Base-by-base conservation (phyloP, 1,140 invertebrate species). In the Drosophila pachea region DNA sequence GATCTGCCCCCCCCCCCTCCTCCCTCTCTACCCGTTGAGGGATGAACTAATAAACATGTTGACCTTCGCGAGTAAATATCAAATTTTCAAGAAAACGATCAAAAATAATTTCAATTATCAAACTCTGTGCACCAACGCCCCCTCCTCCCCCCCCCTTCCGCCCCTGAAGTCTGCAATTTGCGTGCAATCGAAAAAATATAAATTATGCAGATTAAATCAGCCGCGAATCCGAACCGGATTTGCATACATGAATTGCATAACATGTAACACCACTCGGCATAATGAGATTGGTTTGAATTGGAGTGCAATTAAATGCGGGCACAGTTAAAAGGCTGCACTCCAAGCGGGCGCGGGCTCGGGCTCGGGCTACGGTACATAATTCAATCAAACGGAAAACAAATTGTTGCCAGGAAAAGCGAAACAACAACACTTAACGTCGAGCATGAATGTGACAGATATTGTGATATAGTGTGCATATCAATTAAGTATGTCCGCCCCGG, bases 311-410 rank as follows among this genome's bases (percentile, higher is more conserved):
- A 66, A 65, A 56, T 55, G 42, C 40, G 33, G 47, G 29, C 9
- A 32, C 31, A 29, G 14, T 33, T 22, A 48, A 49, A 56, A 45
- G 40, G 22, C 33, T 49, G 16, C 45, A 55, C 58, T 65, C 8
- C 42, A 58, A 48, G 33, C 53, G 22, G 45, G 47, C 45, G 31
- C 53, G 31, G 22, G 22, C 22, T 22, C 22, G 22, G 22, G 22
- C 22, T 22, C 22, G 22, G 22, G 47, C 36, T 36, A 53, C 56
- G 48, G 42, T 32, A 47, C 55, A 67, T 53, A 53, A 67, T 53
- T 67, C 65, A 67, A 67, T 67, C 56, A 60, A 67, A 53, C 48
- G 56, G 33, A 16, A 49, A 64, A 49, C 42, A 64, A 64, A 55
- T 55, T 48, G 32, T 49, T 55, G n/a, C 32, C 12, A 43, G 49